Evolutionary conservation across 2,888 invertebrate genomes (phyloP).

Genomic region (Crioceris asparagi): DNA sequence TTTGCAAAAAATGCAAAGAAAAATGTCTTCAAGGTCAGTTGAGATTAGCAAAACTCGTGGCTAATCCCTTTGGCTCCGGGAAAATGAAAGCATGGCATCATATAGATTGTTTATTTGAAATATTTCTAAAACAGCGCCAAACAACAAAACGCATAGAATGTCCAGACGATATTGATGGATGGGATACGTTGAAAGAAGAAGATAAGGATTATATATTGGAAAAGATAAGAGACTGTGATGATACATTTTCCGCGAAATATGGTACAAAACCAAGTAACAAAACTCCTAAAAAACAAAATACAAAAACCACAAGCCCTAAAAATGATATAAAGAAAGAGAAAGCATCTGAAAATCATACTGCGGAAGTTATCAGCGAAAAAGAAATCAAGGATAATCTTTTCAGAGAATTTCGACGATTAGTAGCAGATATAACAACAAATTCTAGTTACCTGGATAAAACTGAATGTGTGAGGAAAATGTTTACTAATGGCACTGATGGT

Average conservation of each 20-base stretch:
- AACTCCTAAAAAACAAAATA: conserved; percentile 26
- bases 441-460: conserved; percentile 78
- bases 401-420: conserved; percentile 64
- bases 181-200: conserved; percentile 52
- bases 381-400: conserved; percentile 57
- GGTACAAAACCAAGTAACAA: conserved; percentile 13
- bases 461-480: conserved; percentile 54
- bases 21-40: conserved; percentile 62
- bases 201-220: conserved; percentile 55
- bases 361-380: not conserved
- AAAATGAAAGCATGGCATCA: conserved; percentile 82
- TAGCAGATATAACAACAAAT: conserved; percentile 65
- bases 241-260: conserved; percentile 34
- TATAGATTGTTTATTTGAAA: conserved; percentile 67
- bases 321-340: too few relatives aligned
- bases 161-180: conserved; percentile 68
- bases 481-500: conserved; percentile 49
- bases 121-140: conserved; percentile 65
- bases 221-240: conserved; percentile 53
- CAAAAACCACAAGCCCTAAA: not conserved
- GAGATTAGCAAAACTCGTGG: conserved; percentile 64
- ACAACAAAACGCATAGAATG: conserved; percentile 73
- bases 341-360: conserved; percentile 1
- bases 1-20: conserved; percentile 79
- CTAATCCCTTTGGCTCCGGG: conserved; percentile 61